These are phyloP conservation scores for Ophraella communa DNA, from an alignment of 2,888 invertebrate genomes.

Conservation along the genomic window DNA sequence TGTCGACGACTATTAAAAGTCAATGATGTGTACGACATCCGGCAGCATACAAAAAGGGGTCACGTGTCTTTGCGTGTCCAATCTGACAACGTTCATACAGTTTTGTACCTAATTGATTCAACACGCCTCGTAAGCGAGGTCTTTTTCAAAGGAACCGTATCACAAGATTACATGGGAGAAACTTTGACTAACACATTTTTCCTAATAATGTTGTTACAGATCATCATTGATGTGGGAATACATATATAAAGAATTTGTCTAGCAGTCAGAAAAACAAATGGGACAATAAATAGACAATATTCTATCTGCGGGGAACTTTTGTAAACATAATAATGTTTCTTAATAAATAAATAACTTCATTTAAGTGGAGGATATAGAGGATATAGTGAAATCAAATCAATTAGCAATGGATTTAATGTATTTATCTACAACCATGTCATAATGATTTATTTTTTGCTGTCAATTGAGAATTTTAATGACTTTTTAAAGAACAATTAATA, in stretches of 20 bases:
- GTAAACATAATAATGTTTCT: no score
- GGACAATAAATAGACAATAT: no score
- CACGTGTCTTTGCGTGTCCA: slow-evolving; percentile 68
- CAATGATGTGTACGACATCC: slow-evolving; percentile 44
- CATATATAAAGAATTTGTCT: not conserved
- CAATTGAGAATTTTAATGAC: no score
- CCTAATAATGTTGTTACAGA: slow-evolving; percentile 29
- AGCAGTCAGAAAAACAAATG: no score
- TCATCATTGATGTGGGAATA: slow-evolving; percentile 16
- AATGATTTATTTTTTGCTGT: no score
- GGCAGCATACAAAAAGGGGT: slow-evolving; percentile 51
- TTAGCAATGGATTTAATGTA: no score
- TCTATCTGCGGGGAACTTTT: no score
- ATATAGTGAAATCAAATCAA: no score
- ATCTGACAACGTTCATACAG: slow-evolving; percentile 55
- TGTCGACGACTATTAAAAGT: slow-evolving; percentile 39
- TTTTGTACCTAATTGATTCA: slow-evolving; percentile 54
- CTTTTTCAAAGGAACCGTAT: slow-evolving; percentile 55
- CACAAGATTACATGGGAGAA: slow-evolving; percentile 59
- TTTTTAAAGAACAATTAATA: no score
- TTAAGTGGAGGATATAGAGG: no score
- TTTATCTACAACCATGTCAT: no score
- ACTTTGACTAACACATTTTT: slow-evolving; percentile 10
- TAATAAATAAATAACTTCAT: no score
- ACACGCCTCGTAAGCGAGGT: slow-evolving; percentile 57